Base-by-base conservation (phyloP, 2,113 vertebrate genomes). In the Uria aalge region DNA sequence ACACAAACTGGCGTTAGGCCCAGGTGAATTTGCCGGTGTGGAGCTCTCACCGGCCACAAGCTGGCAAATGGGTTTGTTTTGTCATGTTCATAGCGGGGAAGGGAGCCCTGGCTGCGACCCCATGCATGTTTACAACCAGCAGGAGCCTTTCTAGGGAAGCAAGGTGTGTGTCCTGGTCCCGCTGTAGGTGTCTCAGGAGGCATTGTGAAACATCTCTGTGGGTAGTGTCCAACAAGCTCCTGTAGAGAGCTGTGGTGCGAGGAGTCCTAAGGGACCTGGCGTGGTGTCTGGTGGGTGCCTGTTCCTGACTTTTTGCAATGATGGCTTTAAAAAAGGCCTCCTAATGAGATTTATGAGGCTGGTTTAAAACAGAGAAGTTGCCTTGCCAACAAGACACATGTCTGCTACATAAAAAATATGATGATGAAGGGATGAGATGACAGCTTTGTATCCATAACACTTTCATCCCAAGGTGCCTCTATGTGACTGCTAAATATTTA, bases 391-490 rank as follows among this genome's bases (percentile, higher is more conserved):
- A 94, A 96, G 96, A 92, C 91, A 56, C 69, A 78, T 34, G 64
- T 94, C 96, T 97, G 97, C 92, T 96, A 92, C 92, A 93, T 80
- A 59, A 94, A 97, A 97, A 96, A 97, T 92, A 92, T 23, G 74
- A 96, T 94, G 97, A 95, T 95, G 96, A 95, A 96, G 94, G 96
- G 93, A 55, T 75, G 59, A 83, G 82, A 57, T 88, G 97, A 97
- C 97, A 97, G 96, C 90, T 96, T 93, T 97, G 95, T 95, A 94
- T 94, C 97, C 92, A 60, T 32, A 87, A 85, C 15, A 24, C 92
- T 96, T 96, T 95, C 79, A 88, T 97, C 95, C 97, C 96, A 97
- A 98, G 96, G 96, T 98, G 90, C 92, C 95, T 98, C 97, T 97
- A 96, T 84, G 85, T 91, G 94, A 92, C 96, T 96, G 86, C 81